A percentile compares a stretch with the other conserved stretches of the same genome.
phyloP scores from a whole-genome alignment of 2,797 vertebrate species.

The Artibeus jamaicensis region DNA sequence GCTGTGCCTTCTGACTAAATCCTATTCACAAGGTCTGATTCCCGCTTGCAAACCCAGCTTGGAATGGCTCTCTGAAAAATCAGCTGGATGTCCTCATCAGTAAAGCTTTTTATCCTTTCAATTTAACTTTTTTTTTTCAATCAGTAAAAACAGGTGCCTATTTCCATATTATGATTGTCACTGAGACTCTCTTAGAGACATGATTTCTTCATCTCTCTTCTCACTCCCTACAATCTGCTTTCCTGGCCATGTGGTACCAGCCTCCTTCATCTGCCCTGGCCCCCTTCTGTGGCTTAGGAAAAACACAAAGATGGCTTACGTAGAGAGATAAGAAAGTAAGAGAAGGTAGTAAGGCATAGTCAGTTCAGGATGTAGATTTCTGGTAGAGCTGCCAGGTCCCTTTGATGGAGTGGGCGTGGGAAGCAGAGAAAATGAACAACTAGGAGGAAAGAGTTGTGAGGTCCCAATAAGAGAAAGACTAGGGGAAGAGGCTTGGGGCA shows the following conservation, averaged over 20 bases:
- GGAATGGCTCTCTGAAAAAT: conserved; percentile 20
- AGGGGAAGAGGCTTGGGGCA: neutral
- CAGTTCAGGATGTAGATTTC: neutral
- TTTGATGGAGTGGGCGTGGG: neutral
- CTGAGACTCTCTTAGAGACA: neutral
- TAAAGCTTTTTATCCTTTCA: neutral
- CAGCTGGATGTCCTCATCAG: conserved; percentile 30
- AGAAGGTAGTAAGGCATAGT: neutral
- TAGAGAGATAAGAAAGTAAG: neutral
- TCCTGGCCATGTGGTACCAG: neutral
- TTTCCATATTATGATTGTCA: neutral
- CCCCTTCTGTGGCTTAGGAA: neutral
- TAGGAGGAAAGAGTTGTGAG: neutral
- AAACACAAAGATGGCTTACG: neutral
- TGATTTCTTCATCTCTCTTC: neutral
- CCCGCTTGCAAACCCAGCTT: conserved; percentile 31
- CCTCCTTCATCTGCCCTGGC: neutral
- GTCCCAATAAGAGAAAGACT: neutral
- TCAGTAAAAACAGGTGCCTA: neutral
- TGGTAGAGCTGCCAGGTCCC: neutral
- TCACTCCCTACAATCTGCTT: neutral
- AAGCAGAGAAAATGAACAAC: neutral
- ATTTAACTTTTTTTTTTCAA: conserved; percentile 29
- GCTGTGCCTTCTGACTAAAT: conserved; percentile 53
- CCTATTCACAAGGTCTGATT: neutral